Conservation (phyloP, 2,797 vertebrate species). For the Adrianichthys oophorus region DNA sequence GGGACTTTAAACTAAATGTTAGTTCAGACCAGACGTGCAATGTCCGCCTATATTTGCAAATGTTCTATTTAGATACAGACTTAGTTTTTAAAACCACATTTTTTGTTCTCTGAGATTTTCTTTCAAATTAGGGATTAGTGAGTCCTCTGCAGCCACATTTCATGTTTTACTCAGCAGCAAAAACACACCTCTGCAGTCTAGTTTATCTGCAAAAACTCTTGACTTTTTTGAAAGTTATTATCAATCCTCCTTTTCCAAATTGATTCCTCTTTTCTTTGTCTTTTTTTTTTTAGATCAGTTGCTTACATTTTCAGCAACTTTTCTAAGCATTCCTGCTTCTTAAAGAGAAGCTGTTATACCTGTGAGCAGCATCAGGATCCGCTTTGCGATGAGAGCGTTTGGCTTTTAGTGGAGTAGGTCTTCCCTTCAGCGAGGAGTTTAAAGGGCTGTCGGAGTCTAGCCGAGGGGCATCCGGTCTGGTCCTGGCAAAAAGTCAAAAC, state of each 20-base stretch:
- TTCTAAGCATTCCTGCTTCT: background rate
- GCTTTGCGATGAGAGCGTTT: slow-evolving; percentile 95
- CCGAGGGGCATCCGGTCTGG: slow-evolving; percentile 92
- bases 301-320: background rate
- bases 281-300: background rate
- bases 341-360: slow-evolving; percentile 68
- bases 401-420: slow-evolving; percentile 86
- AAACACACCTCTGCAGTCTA: background rate
- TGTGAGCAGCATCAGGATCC: slow-evolving; percentile 94
- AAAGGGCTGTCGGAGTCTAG: slow-evolving; percentile 84
- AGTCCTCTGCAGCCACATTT: background rate
- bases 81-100: too few relatives aligned
- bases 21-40: too few relatives aligned
- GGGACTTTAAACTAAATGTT: too few relatives aligned
- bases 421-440: slow-evolving; percentile 79
- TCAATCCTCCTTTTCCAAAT: background rate
- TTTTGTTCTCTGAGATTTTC: too few relatives aligned
- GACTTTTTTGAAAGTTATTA: background rate
- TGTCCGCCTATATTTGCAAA: too few relatives aligned
- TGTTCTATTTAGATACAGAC: too few relatives aligned
- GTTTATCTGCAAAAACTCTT: background rate
- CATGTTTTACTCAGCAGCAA: background rate
- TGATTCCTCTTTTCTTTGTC: too few relatives aligned
- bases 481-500: slow-evolving; percentile 76
- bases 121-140: background rate